phyloP scores from a whole-genome alignment of 2,113 vertebrate species.

The crab-eating macaque (Macaca fascicularis) region T2T-MFA8v1.1 NC_088391.1:72389001-72389500 shows the following conservation, averaged over 20 bases:
- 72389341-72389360: background rate
- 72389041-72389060: background rate
- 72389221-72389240: background rate
- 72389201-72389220: background rate
- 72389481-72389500: constrained; percentile 21
- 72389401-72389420: background rate
- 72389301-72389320: background rate
- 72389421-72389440: background rate
- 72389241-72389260: background rate
- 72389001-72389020: fast-evolving
- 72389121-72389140: background rate
- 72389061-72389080: background rate
- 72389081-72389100: background rate
- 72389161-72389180: background rate
- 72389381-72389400: background rate
- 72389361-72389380: background rate
- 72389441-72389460: background rate
- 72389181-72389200: background rate
- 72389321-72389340: background rate
- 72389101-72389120: background rate
- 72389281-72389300: background rate
- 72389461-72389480: background rate
- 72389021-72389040: background rate
- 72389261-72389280: background rate
- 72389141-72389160: background rate